phyloP scores from a whole-genome alignment of 2,797 vertebrate genomes.

The Balearica regulorum region DNA sequence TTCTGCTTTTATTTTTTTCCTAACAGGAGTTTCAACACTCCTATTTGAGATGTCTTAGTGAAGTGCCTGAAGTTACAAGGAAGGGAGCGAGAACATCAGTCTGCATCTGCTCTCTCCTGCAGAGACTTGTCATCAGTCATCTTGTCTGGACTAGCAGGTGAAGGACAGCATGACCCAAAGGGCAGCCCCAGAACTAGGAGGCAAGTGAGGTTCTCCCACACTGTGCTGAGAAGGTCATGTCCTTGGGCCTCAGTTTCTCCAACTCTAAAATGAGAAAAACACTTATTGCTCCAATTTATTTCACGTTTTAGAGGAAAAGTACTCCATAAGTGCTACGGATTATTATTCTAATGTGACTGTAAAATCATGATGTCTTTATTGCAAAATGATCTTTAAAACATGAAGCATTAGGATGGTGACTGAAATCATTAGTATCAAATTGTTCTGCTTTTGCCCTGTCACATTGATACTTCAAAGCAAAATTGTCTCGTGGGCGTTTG shows the following conservation, averaged over 20 bases:
- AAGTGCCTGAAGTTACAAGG: conserved; percentile 12
- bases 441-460: conserved; percentile 64
- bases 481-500: conserved; percentile 56
- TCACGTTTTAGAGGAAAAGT: conserved; percentile 19
- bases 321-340: background rate
- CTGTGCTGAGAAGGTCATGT: background rate
- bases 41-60: background rate
- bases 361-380: conserved; percentile 67
- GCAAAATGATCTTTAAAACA: conserved; percentile 67
- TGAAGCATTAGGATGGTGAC: conserved; percentile 66
- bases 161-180: background rate
- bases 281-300: conserved; percentile 27
- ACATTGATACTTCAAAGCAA: conserved; percentile 59
- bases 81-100: background rate
- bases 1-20: background rate
- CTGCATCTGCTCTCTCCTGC: background rate
- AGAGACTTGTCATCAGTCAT: background rate
- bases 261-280: background rate
- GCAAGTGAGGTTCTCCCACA: background rate
- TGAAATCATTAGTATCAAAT: conserved; percentile 67
- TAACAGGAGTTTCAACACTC: background rate
- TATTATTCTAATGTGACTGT: conserved; percentile 65
- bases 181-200: background rate
- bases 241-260: conserved; percentile 8
- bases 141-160: background rate